Conservation (phyloP, 2,797 vertebrate species). For the Pampus argenteus region DNA sequence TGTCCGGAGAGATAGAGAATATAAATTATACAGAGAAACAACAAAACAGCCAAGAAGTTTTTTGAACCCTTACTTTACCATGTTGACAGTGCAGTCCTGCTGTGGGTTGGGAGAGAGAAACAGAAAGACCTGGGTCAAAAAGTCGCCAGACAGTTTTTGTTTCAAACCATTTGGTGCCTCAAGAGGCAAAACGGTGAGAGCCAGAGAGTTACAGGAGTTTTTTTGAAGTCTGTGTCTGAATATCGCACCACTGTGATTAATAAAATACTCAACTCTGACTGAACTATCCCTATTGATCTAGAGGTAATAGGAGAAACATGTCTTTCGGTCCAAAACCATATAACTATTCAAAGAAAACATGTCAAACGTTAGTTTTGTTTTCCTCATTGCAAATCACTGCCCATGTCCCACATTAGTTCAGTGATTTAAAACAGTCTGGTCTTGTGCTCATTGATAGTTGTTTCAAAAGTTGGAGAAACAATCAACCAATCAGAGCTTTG, state of each 20-base stretch:
- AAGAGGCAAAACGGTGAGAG: constrained; percentile 11
- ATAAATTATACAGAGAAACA: neutral
- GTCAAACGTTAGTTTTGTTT: neutral
- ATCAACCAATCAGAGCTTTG: too few relatives aligned
- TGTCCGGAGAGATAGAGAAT: constrained; percentile 10
- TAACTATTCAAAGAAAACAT: neutral
- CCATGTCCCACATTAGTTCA: neutral
- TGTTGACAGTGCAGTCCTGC: neutral
- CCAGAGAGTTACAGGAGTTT: constrained; percentile 21
- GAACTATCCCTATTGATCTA: constrained; percentile 32
- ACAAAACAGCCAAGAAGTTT: neutral
- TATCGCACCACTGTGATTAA: constrained; percentile 11
- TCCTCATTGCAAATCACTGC: neutral
- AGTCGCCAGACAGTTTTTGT: constrained; percentile 30
- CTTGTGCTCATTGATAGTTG: neutral
- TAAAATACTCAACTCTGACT: constrained; percentile 16
- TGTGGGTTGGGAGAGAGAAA: constrained; percentile 23
- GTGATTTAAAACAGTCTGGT: neutral
- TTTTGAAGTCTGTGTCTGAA: constrained; percentile 16
- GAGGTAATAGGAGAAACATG: neutral
- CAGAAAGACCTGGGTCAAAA: constrained; percentile 38
- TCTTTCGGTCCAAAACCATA: constrained; percentile 13
- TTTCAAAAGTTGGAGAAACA: neutral
- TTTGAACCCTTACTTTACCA: constrained; percentile 23
- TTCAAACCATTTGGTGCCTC: constrained; percentile 13